phyloP scores from a whole-genome alignment of 2,113 vertebrate species.

The Fukomys damarensis region DNA sequence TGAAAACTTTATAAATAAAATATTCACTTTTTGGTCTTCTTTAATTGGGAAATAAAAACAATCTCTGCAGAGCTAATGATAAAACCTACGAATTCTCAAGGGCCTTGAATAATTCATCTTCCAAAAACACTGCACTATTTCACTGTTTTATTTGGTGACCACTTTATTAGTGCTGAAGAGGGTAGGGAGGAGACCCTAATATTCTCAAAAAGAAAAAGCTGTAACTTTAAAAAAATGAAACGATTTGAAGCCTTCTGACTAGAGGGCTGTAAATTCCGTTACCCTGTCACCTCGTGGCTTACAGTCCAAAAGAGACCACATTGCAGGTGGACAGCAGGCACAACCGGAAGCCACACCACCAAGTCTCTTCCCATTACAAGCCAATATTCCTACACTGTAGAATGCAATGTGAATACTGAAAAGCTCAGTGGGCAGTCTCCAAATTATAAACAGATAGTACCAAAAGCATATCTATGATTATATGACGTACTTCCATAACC shows the following conservation, averaged over 20 bases:
- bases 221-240: background rate
- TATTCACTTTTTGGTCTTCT: background rate
- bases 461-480: background rate
- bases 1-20: conserved; percentile 46
- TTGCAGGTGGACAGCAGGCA: background rate
- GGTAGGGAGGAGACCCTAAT: accelerated
- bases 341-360: background rate
- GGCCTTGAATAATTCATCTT: background rate
- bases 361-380: background rate
- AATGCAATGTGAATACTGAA: background rate
- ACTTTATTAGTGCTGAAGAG: background rate
- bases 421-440: background rate
- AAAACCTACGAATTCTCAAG: conserved; percentile 14
- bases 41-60: background rate
- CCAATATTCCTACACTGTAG: background rate
- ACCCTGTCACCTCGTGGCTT: background rate
- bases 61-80: background rate
- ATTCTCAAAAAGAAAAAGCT: conserved; percentile 19
- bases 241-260: background rate
- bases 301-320: background rate
- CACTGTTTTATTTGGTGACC: background rate
- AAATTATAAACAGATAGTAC: conserved; percentile 1
- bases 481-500: background rate
- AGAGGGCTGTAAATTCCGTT: background rate
- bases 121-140: background rate